A percentile compares a stretch with the other conserved stretches of the same genome.
Evolutionary conservation across 2,113 vertebrate genomes (phyloP).

Genomic region (Nestor notabilis): DNA sequence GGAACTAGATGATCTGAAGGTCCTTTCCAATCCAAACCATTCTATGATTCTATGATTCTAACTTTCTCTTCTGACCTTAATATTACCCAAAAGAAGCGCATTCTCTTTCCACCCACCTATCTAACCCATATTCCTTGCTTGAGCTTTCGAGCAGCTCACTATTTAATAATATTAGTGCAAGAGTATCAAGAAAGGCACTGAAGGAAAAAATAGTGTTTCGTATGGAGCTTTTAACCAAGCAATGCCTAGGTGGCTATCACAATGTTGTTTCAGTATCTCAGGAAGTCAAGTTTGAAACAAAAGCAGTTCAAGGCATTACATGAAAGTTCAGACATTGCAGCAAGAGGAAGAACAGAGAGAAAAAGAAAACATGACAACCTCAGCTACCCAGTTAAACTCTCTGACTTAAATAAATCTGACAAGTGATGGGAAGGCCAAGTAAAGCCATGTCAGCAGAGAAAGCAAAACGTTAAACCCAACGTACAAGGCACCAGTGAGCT

Average conservation of each 20-base stretch:
- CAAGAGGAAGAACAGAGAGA: neutral
- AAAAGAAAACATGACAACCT: neutral
- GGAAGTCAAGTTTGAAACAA: neutral
- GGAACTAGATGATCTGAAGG: no score
- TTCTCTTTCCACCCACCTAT: neutral
- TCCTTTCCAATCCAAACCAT: no score
- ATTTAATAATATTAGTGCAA: neutral
- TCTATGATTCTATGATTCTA: no score
- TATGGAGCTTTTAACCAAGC: neutral
- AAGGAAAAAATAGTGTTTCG: neutral
- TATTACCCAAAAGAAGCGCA: neutral
- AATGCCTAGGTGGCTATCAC: neutral
- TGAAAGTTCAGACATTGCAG: neutral
- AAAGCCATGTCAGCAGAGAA: neutral
- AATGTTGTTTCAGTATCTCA: neutral
- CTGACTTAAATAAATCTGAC: neutral
- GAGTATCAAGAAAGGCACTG: neutral
- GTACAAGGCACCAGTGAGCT: neutral
- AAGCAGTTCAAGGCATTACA: neutral
- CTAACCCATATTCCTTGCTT: fast-evolving
- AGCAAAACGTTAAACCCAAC: neutral
- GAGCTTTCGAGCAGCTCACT: neutral
- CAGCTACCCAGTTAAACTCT: neutral
- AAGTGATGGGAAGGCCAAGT: neutral
- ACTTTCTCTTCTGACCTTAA: neutral